These are phyloP conservation scores for Sesia apiformis DNA, from an alignment of 2,888 invertebrate species.

Conservation along the genomic window DNA sequence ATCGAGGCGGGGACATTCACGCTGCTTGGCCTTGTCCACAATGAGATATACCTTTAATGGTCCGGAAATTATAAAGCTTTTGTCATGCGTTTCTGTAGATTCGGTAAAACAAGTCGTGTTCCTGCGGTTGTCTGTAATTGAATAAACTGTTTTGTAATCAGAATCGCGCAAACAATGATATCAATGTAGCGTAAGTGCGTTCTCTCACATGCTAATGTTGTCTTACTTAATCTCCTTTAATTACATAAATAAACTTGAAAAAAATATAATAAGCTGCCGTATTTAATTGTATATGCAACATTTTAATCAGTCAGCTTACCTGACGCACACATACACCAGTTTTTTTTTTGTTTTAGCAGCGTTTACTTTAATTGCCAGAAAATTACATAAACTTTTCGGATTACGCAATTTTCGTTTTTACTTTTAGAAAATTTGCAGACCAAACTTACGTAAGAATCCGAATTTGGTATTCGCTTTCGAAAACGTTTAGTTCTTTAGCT, in stretches of 20 bases:
- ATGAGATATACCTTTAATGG: conserved; percentile 50
- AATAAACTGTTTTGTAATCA: conserved; percentile 35
- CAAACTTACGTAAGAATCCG: neutral
- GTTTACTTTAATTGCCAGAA: neutral
- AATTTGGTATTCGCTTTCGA: neutral
- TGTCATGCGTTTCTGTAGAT: conserved; percentile 35
- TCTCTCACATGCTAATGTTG: neutral
- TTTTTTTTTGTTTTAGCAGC: neutral
- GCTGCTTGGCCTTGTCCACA: conserved; percentile 49
- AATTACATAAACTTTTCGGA: neutral
- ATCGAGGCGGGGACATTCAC: conserved; percentile 41
- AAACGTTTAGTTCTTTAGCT: neutral
- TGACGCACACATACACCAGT: neutral
- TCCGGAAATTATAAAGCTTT: conserved; percentile 60
- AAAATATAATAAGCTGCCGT: no score
- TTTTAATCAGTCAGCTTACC: neutral
- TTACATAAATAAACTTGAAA: neutral
- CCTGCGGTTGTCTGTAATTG: conserved; percentile 37
- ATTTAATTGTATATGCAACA: no score
- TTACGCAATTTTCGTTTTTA: neutral
- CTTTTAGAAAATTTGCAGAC: neutral
- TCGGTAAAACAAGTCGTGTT: conserved; percentile 29
- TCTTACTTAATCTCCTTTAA: neutral
- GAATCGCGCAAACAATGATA: conserved; percentile 5
- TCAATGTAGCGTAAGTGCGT: neutral